Conservation (phyloP, 2,797 vertebrate genomes). For the Yasuhikotakia modesta region DNA sequence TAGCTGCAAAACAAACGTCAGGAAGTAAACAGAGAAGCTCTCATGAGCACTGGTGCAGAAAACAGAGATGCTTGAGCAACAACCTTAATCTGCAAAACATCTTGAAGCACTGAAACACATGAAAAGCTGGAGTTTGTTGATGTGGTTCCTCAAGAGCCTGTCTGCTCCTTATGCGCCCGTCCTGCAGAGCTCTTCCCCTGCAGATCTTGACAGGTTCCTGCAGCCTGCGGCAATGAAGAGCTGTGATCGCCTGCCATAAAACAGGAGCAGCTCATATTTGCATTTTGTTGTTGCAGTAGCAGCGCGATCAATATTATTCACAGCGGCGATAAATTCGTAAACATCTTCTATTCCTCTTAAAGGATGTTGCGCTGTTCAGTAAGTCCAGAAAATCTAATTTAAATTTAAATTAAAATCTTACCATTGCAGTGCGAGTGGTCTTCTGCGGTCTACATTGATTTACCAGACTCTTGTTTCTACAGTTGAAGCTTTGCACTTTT, state of each 20-base stretch:
- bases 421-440: background rate
- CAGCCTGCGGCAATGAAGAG: constrained; percentile 65
- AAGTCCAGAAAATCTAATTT: constrained; percentile 6
- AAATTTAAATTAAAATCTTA: constrained; percentile 15
- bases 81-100: constrained; percentile 50
- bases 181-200: constrained; percentile 65
- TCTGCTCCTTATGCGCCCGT: constrained; percentile 61
- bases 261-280: constrained; percentile 70
- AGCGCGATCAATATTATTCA: background rate
- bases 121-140: constrained; percentile 42
- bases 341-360: background rate
- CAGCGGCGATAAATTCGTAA: background rate
- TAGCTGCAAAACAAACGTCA: background rate
- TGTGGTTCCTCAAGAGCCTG: constrained; percentile 61
- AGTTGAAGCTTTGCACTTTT: constrained; percentile 24
- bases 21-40: constrained; percentile 36
- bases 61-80: constrained; percentile 36
- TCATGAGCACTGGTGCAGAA: constrained; percentile 48
- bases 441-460: constrained; percentile 9
- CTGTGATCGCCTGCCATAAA: constrained; percentile 69
- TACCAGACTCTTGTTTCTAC: constrained; percentile 24
- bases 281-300: constrained; percentile 17
- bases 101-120: constrained; percentile 57
- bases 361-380: background rate
- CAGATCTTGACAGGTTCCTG: constrained; percentile 67